Conservation (phyloP, 2,113 vertebrate species). For the Zootoca vivipara region DNA sequence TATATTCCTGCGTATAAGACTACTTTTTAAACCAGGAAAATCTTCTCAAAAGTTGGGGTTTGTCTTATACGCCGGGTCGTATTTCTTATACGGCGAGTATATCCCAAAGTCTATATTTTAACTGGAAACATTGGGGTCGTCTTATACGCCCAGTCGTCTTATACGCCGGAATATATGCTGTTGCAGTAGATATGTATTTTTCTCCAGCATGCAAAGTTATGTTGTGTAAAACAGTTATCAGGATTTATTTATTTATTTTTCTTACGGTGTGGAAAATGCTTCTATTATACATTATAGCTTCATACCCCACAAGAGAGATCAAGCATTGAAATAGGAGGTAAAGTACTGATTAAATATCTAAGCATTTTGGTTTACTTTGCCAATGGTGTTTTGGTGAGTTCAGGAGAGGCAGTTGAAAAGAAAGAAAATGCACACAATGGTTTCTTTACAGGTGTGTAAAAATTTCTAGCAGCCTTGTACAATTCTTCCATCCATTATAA, state of each 20-base stretch:
- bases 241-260: fast-evolving
- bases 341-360: not conserved
- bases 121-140: too few relatives aligned
- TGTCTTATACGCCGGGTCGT: too few relatives aligned
- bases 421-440: not conserved
- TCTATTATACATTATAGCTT: not conserved
- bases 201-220: not conserved
- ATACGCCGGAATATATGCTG: too few relatives aligned
- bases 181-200: too few relatives aligned
- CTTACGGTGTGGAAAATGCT: not conserved
- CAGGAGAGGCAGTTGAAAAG: not conserved
- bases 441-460: not conserved
- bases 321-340: constrained; percentile 1
- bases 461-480: not conserved
- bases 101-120: too few relatives aligned
- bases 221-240: not conserved
- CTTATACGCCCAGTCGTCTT: too few relatives aligned
- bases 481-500: not conserved
- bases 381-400: not conserved
- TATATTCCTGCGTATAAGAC: too few relatives aligned
- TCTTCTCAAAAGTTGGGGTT: too few relatives aligned
- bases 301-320: not conserved
- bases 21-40: too few relatives aligned
- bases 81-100: too few relatives aligned
- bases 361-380: not conserved